Evolutionary conservation across 2,888 invertebrate genomes (phyloP), one percentile per base, ranked within the genome.

Genomic region (Harpagoxenus sublaevis): DNA sequence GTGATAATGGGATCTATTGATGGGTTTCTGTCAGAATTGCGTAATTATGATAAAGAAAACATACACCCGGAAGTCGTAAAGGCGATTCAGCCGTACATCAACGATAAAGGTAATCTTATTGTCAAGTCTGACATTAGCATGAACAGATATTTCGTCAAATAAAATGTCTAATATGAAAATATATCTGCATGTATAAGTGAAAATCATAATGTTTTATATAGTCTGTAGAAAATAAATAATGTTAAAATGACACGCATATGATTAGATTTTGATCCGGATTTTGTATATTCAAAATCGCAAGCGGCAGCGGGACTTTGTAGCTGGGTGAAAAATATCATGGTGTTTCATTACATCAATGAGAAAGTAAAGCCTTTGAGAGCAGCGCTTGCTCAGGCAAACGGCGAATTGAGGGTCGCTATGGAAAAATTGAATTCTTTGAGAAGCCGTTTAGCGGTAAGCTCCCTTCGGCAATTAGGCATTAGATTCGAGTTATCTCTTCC

Each of bases 251-350:
- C 3, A 28, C 3, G 15, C 15, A 1, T 57, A 23, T 62, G 39
- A 28, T 51, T 73, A 15, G 98, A 98, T 89, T 99, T 99, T 94
- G 97, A 97, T 89, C 97, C 98, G 0, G 98, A 98, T 57, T 97
- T 97, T 89, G 98, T 99, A 92, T 95, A 97, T 90, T 96, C 97
- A 0, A 99, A 99, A 95, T 99, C 99, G 0, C 96, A 97, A 51
- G 99, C 99, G 23, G 99, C 99, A 31, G 98, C 98, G 77, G 98
- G 99, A 39, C 96, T 99, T 10, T 99, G 99, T 93, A 97, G 98
- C 1, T 99, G 99, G 99, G 99, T 98, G 2, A 97, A 98, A 89
- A 99, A 99, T 95, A 98, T 99, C 89, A 96, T 98, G 94, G 97
- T 96, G 91, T 99, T 98, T 95, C 98, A 98, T 95, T 97, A 98